Percentiles rank a stretch among this genome's conserved stretches.
Evolutionary conservation across 1,140 invertebrate species (phyloP).

Genomic region (Bacillus rossius): DNA sequence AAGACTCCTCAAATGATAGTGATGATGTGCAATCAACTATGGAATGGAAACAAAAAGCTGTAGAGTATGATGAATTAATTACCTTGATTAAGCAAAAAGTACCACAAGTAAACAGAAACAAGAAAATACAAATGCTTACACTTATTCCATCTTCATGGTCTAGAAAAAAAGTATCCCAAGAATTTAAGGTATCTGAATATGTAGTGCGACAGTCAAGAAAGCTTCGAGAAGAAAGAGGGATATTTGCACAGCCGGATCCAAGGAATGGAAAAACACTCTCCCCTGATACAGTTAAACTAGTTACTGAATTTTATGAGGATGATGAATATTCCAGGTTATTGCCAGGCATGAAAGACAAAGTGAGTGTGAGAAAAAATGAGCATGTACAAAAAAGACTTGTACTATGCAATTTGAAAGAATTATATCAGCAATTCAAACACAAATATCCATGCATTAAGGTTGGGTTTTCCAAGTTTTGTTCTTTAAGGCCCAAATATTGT

Average conservation of each 20-base stretch:
- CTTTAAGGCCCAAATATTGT: constrained; percentile 12
- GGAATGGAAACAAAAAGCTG: too few relatives aligned
- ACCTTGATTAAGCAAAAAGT: constrained; percentile 3
- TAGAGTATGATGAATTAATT: constrained; percentile 7
- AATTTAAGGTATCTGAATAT: constrained; percentile 3
- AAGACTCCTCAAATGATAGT: too few relatives aligned
- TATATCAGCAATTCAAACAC: not conserved
- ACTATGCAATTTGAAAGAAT: constrained; percentile 8
- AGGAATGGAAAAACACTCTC: constrained; percentile 12
- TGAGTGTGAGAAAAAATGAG: not conserved
- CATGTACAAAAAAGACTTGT: not conserved
- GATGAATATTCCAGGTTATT: constrained; percentile 17
- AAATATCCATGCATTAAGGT: constrained; percentile 7
- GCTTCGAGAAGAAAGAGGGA: constrained; percentile 13
- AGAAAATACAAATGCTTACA: constrained; percentile 10
- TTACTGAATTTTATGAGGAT: constrained; percentile 19
- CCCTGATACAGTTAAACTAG: constrained; percentile 10
- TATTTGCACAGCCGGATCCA: constrained; percentile 11
- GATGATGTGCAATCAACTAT: too few relatives aligned
- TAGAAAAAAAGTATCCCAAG: constrained; percentile 5
- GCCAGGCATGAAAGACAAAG: constrained; percentile 11
- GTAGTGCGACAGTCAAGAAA: constrained; percentile 8
- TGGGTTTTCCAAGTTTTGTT: constrained; percentile 14
- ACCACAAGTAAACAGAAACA: not conserved
- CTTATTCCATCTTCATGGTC: constrained; percentile 14